These are phyloP conservation scores for Heteractis magnifica DNA, from an alignment of 92 coral and sea anemone species.

Conservation along the genomic window DNA sequence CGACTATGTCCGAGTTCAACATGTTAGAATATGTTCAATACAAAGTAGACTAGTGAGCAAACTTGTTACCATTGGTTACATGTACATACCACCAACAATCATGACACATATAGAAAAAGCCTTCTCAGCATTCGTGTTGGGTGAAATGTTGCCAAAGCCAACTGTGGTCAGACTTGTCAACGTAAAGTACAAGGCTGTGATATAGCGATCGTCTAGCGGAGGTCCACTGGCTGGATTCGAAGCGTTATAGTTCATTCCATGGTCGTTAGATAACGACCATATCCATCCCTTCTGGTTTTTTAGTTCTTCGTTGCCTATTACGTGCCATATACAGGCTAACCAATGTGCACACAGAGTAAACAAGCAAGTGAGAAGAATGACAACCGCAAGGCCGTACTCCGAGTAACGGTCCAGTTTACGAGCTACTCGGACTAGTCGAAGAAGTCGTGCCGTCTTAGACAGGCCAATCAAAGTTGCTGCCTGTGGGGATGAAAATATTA, in stretches of 20 bases:
- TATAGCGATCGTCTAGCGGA: constrained; percentile 53
- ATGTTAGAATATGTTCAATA: too few relatives aligned
- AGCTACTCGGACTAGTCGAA: constrained; percentile 93
- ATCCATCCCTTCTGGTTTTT: constrained; percentile 71
- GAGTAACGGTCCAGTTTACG: constrained; percentile 97
- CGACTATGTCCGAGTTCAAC: too few relatives aligned
- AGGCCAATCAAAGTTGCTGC: constrained; percentile 84
- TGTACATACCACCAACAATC: constrained; percentile 84
- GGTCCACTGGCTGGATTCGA: constrained; percentile 46
- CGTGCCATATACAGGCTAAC: constrained; percentile 97
- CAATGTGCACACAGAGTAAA: constrained; percentile 95
- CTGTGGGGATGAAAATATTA: constrained; percentile 33
- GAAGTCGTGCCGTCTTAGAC: constrained; percentile 88
- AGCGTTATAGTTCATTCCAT: constrained; percentile 18
- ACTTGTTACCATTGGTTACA: neutral
- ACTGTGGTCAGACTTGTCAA: constrained; percentile 94
- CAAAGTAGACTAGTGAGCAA: too few relatives aligned
- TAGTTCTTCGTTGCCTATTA: constrained; percentile 63
- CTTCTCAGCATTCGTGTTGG: constrained; percentile 90
- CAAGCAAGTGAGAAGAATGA: constrained; percentile 81
- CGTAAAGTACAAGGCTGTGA: constrained; percentile 87
- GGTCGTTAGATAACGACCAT: constrained; percentile 46
- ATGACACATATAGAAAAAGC: constrained; percentile 86
- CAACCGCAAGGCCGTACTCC: constrained; percentile 95
- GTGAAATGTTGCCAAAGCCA: constrained; percentile 95